Base-by-base conservation (phyloP, 2,113 vertebrate species). In the Otocyon megalotis region DNA sequence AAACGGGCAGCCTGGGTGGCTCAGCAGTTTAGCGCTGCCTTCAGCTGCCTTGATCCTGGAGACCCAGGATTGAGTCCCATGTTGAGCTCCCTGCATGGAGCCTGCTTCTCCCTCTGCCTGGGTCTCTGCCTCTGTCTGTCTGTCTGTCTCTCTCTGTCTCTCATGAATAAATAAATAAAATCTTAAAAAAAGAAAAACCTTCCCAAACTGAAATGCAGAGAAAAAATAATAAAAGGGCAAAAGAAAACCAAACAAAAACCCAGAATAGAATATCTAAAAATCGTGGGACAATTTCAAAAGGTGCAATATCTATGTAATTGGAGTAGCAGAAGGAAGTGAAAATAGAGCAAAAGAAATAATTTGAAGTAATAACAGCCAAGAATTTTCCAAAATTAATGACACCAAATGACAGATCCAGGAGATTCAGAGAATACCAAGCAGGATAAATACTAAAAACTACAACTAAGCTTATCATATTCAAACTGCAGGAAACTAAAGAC, bases 311-410 rank as follows among this genome's bases (percentile, higher is more conserved):
- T 16, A 48, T 60, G 6, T 60, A 72, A 48, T 60, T 72, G 22
- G 65, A 60, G 50, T 60, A 50, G 20, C 79, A 72, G 90, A 60
- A 60, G 50, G 17, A 80, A 91, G 62, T 22, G 10, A 67, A 9
- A 92, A 83, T 20, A 79, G 43, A 79, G 43, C 56, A 82, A 79
- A 69, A 82, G 53, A 83, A 82, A 92, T 71, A 92, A 71, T 48
- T 32, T 72, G 35, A 71, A 71, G 28, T 56, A n/a, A 48, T 72
- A 53, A 90, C 4, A 54, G 28, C 28, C 35, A 60, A 83, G 35
- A 71, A n/a, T 92, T 37, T 92, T 58, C 35, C 35, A 72, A 60
- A 69, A 43, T 32, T 69, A 81, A 82, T 19, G 63, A 43, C 8
- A 48, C 77, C 50, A 90, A 80, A 67, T 16, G 24, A 80, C 43